Percentiles rank a stretch among this genome's conserved stretches.
Conservation (phyloP, 2,113 vertebrate species). For the Lipophrys pholis region DNA sequence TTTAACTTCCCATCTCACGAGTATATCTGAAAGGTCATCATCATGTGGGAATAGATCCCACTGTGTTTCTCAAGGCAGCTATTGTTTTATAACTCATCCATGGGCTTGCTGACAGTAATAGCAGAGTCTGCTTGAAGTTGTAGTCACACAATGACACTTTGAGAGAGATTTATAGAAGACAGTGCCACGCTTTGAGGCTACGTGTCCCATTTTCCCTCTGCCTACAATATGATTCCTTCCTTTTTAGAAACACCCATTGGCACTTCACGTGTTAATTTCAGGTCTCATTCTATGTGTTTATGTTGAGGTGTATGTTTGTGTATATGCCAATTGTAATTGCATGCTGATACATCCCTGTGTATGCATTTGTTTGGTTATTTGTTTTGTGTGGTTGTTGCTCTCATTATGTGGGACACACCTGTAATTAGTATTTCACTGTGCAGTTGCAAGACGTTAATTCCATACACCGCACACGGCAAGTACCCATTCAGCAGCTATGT, state of each 20-base stretch:
- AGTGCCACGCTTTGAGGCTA: constrained; percentile 44
- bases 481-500: neutral
- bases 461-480: neutral
- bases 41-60: constrained; percentile 41
- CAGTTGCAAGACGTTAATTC: neutral
- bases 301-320: neutral
- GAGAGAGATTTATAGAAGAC: constrained; percentile 61
- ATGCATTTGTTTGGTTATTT: neutral
- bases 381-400: constrained; percentile 12
- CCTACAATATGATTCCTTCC: constrained; percentile 35
- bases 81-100: constrained; percentile 59
- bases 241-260: constrained; percentile 3
- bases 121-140: constrained; percentile 65
- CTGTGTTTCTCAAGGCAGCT: constrained; percentile 29
- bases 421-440: neutral
- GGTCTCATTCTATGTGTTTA: constrained; percentile 19
- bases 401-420: constrained; percentile 9
- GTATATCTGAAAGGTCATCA: constrained; percentile 46
- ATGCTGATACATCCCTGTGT: neutral
- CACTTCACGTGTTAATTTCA: constrained; percentile 9
- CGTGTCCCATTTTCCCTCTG: constrained; percentile 38
- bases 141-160: constrained; percentile 53
- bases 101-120: constrained; percentile 59
- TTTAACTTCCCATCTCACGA: constrained; percentile 24
- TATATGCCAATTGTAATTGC: neutral